Evolutionary conservation across 2,113 vertebrate genomes (phyloP).

Genomic region (Calypte anna): DNA sequence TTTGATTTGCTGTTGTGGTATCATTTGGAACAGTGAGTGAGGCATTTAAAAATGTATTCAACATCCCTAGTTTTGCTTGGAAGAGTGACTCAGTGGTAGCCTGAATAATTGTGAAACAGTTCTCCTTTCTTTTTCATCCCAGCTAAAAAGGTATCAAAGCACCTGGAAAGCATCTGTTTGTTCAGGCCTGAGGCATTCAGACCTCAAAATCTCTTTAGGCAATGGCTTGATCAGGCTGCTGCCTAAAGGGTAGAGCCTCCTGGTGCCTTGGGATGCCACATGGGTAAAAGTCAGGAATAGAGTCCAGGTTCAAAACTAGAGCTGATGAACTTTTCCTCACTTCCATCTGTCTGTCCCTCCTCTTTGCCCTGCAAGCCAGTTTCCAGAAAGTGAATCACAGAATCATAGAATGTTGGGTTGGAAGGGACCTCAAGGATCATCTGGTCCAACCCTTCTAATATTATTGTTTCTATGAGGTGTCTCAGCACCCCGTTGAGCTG

Average conservation of each 20-base stretch:
- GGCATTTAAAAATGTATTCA: background rate
- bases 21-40: background rate
- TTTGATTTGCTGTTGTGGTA: background rate
- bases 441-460: no score
- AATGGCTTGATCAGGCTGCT: background rate
- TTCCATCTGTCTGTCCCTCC: background rate
- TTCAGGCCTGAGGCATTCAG: background rate
- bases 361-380: background rate
- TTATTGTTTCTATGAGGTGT: no score
- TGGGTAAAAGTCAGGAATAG: background rate
- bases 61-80: background rate
- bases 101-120: background rate
- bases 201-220: background rate
- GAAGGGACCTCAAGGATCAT: no score
- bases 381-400: background rate
- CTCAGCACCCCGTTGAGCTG: no score
- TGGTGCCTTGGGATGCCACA: background rate
- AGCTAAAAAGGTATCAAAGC: background rate
- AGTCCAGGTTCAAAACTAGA: background rate
- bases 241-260: background rate
- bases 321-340: background rate
- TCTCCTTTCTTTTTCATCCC: background rate
- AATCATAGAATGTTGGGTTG: no score
- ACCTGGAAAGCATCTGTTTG: background rate
- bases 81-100: background rate